These are phyloP conservation scores for Drepanosiphum platanoidis DNA, from an alignment of 2,888 invertebrate genomes.

Conservation along the genomic window DNA sequence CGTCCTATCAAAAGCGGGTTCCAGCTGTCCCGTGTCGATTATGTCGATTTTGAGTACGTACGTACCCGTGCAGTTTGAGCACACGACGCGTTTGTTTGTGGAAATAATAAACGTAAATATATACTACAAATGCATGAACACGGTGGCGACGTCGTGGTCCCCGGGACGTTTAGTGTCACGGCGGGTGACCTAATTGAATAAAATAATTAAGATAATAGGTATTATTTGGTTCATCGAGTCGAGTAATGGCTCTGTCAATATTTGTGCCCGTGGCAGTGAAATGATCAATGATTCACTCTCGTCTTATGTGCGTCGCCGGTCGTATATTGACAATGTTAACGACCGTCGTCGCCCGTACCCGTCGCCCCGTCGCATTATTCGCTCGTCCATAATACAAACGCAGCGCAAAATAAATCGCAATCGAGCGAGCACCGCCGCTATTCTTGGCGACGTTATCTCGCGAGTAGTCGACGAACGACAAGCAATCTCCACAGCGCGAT, in stretches of 20 bases:
- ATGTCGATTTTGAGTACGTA: too few relatives aligned
- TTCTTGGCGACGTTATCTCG: neutral
- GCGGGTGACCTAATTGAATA: neutral
- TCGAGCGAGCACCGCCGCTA: neutral
- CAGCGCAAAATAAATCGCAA: neutral
- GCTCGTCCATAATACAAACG: neutral
- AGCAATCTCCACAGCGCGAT: too few relatives aligned
- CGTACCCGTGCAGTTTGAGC: too few relatives aligned
- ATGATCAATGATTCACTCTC: neutral
- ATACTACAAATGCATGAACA: too few relatives aligned
- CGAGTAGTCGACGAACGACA: neutral
- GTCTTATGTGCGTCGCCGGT: neutral
- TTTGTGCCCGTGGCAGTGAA: neutral
- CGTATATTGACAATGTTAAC: neutral
- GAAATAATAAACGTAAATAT: too few relatives aligned
- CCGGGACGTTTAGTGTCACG: neutral
- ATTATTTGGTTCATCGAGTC: neutral
- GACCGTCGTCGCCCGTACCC: neutral
- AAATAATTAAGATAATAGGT: slow-evolving; percentile 6
- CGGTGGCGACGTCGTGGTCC: too few relatives aligned
- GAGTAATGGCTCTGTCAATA: neutral
- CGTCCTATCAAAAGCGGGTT: too few relatives aligned
- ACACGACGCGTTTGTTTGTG: too few relatives aligned
- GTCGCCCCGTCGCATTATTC: neutral
- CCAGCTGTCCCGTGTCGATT: too few relatives aligned